phyloP scores from a whole-genome alignment of 2,113 vertebrate species.

The Scalopus aquaticus region DNA sequence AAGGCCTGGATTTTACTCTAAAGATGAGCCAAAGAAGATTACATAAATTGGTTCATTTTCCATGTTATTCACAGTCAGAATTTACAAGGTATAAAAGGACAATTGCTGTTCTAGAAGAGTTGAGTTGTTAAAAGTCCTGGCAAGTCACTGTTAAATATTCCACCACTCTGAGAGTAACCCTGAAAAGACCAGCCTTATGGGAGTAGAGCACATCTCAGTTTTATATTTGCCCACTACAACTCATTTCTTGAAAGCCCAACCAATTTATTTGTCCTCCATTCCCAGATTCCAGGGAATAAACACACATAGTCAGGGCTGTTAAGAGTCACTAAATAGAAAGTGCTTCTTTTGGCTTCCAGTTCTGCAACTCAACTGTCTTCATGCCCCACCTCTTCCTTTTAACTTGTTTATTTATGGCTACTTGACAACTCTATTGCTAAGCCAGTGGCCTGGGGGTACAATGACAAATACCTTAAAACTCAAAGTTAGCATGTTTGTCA shows the following conservation, averaged over 20 bases:
- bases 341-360: neutral
- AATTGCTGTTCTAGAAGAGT: neutral
- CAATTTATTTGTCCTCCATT: neutral
- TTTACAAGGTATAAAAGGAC: neutral
- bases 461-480: conserved; percentile 50
- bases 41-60: neutral
- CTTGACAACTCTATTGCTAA: conserved; percentile 7
- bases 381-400: neutral
- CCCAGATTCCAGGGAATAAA: neutral
- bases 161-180: neutral
- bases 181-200: neutral
- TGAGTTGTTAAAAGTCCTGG: neutral
- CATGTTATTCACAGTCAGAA: neutral
- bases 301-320: neutral
- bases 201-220: neutral
- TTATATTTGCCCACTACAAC: neutral
- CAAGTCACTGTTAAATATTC: neutral
- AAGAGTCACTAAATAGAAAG: neutral
- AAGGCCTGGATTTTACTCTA: neutral
- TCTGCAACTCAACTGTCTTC: neutral
- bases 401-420: neutral
- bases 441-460: neutral
- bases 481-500: conserved; percentile 11
- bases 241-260: neutral
- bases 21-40: neutral